phyloP scores from a whole-genome alignment of 2,113 vertebrate species.

The Aleadryas rufinucha region DNA sequence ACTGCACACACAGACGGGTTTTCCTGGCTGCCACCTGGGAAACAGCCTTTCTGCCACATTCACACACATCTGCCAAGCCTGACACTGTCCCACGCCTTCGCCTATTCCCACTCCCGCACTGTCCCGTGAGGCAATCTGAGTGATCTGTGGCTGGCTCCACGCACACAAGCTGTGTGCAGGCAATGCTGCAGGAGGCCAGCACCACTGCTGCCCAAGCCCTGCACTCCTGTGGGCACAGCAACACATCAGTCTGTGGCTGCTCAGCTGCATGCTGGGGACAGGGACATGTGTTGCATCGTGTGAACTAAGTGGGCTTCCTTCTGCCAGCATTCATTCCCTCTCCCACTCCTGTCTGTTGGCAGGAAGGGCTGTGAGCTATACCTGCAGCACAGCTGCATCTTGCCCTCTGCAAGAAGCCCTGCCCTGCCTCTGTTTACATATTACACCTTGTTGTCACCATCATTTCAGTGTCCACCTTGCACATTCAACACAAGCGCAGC shows the following conservation, averaged over 20 bases:
- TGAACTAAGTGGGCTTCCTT: rapidly evolving
- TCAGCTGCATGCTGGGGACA: rapidly evolving
- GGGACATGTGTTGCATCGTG: rapidly evolving
- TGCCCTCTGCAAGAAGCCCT: neutral
- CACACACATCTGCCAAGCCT: neutral
- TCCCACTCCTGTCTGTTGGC: rapidly evolving
- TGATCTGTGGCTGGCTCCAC: neutral
- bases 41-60: neutral
- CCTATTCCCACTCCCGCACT: neutral
- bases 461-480: neutral
- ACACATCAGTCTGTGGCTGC: neutral
- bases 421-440: neutral
- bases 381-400: neutral
- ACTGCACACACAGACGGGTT: rapidly evolving
- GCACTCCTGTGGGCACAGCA: neutral
- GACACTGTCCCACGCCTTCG: neutral
- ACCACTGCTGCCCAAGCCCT: neutral
- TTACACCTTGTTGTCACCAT: neutral
- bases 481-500: too few species aligned
- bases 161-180: rapidly evolving
- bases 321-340: neutral
- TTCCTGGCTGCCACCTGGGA: neutral
- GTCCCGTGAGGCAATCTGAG: rapidly evolving
- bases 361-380: neutral
- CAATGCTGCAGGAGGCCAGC: neutral